Base-by-base conservation (phyloP, 2,113 vertebrate species). In the Hylia prasina region DNA sequence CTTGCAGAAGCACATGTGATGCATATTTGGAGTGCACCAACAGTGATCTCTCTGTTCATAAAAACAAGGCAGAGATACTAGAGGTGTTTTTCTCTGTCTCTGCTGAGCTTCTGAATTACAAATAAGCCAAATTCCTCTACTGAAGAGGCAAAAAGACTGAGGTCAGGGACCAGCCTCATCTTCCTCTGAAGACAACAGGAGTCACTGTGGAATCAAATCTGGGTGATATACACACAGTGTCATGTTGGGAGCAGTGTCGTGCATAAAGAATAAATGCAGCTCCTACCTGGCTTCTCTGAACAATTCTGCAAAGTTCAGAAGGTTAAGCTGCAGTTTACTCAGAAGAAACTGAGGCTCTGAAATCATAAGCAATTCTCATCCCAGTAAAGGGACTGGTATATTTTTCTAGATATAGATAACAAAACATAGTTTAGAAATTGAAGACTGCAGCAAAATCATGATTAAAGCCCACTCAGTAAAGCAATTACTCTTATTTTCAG, bases 291-390 rank as follows among this genome's bases (percentile, higher is more conserved):
- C 47, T 47, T 39, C 11, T 64, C 30, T 44, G 35, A 69, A 73
- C 27, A 19, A 23, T 73, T 69, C 44, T 25, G 2, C 28, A 73
- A 45, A 9, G 42, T 79, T 89, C 42, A 65, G 57, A 61, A 71
- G 23, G 13, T 64, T 58, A 44, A 20, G 15, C n/a, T 91, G 42
- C 44, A 60, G 11, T 50, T 80, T 50, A 42, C 12, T n/a, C 18
- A 50, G 44, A 47, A 64, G 22, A 30, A 87, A 33, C 17, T 11
- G 37, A 57, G 19, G 25, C 56, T 66, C 82, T 75, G n/a, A 53
- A 57, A 82, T 21, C 7, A 20, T 11, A 48, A 27, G 4, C 1
- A 1, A 66, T 53, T 61, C 9, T 0, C 1, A 66, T 12, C 4
- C 14, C 2, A 7, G 19, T 14, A 30, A 82, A 75, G 2, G 21